Evolutionary conservation across 2,888 invertebrate genomes (phyloP).

Genomic region (Saturnia pavonia): DNA sequence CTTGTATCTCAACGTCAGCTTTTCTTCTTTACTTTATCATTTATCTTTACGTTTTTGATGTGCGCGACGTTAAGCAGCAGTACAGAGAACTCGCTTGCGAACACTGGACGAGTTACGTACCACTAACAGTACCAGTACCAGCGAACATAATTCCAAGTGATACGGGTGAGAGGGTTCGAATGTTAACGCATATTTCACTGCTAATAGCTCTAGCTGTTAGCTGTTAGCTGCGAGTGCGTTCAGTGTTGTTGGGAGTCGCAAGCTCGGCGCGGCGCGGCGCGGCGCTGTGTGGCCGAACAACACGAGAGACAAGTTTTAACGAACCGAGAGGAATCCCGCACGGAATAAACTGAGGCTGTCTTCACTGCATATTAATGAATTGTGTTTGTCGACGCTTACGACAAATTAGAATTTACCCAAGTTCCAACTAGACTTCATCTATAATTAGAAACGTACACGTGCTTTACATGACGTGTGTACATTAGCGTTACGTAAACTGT

Average conservation of each 20-base stretch:
- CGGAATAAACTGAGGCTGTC: too few relatives aligned
- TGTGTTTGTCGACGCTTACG: background rate
- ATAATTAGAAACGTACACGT: too few relatives aligned
- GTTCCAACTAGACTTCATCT: too few relatives aligned
- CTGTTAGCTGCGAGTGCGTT: background rate
- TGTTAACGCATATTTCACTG: conserved; percentile 1
- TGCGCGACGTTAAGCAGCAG: background rate
- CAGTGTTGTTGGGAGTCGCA: too few relatives aligned
- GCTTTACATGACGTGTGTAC: too few relatives aligned
- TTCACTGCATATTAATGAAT: background rate
- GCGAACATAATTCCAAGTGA: conserved; percentile 3
- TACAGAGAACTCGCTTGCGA: conserved; percentile 11
- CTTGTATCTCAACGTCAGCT: too few relatives aligned
- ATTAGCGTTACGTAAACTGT: too few relatives aligned
- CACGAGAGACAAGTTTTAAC: background rate
- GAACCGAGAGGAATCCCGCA: background rate
- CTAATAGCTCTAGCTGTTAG: background rate
- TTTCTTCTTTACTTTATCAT: too few relatives aligned
- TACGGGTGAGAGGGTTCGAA: conserved; percentile 7
- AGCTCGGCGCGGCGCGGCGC: too few relatives aligned
- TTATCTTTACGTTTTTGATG: background rate
- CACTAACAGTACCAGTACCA: too few relatives aligned
- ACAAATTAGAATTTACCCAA: background rate
- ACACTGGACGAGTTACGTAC: conserved; percentile 1
- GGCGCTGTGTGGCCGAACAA: too few relatives aligned